These are phyloP conservation scores for Oasisia sp. DNA, from an alignment of 2,888 invertebrate species.

Conservation along the genomic window DNA sequence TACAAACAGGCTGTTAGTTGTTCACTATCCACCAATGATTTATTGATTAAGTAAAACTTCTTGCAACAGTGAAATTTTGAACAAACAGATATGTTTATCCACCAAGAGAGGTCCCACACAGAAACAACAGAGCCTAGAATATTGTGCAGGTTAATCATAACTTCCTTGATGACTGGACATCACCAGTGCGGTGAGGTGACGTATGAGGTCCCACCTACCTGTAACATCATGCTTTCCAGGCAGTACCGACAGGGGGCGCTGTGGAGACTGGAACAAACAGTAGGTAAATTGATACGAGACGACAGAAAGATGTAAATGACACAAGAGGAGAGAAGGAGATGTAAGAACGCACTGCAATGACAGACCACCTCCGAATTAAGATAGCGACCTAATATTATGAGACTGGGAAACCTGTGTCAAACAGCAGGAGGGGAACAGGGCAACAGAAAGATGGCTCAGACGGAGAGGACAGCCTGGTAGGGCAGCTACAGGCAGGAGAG, in stretches of 20 bases:
- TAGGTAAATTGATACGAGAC: no score
- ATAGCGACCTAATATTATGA: not conserved
- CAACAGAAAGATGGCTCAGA: not conserved
- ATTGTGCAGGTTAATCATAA: not conserved
- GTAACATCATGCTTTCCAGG: slow-evolving; percentile 81
- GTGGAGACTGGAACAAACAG: slow-evolving; percentile 73
- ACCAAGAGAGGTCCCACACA: not conserved
- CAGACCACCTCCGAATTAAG: no score
- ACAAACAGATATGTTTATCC: not conserved
- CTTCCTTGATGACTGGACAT: not conserved
- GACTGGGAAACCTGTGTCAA: not conserved
- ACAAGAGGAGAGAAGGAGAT: not conserved
- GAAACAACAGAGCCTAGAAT: not conserved
- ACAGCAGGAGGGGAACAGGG: not conserved
- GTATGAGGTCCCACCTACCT: slow-evolving; percentile 46
- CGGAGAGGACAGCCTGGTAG: not conserved
- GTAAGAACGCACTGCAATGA: no score
- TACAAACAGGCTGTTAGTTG: not conserved
- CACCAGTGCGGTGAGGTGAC: no score
- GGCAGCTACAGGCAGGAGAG: slow-evolving; percentile 13
- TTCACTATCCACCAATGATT: not conserved
- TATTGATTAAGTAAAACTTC: not conserved
- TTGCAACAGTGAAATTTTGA: not conserved
- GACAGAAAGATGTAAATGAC: no score
- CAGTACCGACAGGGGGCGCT: slow-evolving; percentile 89